Percentiles rank a stretch among this genome's conserved stretches.
Conservation (phyloP, 2,888 invertebrate species). For the Tholera decimalis region DNA sequence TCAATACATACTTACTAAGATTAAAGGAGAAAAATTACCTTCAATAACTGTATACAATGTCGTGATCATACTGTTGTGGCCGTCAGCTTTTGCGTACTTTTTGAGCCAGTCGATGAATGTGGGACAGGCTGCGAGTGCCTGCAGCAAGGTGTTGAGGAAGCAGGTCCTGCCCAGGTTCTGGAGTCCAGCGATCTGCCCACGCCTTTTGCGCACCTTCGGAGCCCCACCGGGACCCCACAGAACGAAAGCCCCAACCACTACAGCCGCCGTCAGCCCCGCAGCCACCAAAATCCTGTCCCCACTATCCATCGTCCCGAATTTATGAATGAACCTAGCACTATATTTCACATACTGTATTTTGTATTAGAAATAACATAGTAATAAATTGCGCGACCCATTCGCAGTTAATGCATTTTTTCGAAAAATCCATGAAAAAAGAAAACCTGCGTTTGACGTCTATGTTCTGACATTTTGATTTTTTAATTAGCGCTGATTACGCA, state of each 20-base stretch:
- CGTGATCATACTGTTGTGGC: conserved; percentile 94
- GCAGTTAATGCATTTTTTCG: conserved; percentile 57
- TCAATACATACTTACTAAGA: neutral
- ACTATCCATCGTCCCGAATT: conserved; percentile 91
- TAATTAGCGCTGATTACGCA: conserved; percentile 4
- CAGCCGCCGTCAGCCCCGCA: conserved; percentile 95
- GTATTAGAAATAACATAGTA: conserved; percentile 38
- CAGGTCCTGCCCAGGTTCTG: conserved; percentile 98
- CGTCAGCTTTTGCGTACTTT: conserved; percentile 91
- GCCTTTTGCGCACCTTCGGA: conserved; percentile 91
- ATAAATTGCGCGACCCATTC: conserved; percentile 42
- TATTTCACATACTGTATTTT: conserved; percentile 64
- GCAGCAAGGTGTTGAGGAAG: conserved; percentile 97
- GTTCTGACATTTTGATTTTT: conserved; percentile 58
- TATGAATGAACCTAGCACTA: conserved; percentile 51
- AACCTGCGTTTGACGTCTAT: conserved; percentile 55
- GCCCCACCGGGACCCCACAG: conserved; percentile 95
- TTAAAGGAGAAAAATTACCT: conserved; percentile 84
- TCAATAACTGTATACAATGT: conserved; percentile 95
- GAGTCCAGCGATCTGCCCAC: conserved; percentile 96
- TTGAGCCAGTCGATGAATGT: conserved; percentile 96
- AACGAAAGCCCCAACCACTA: conserved; percentile 96
- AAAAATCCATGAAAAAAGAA: conserved; percentile 55
- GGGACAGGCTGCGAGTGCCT: conserved; percentile 97
- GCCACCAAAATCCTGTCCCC: conserved; percentile 95